Percentiles rank a stretch among this genome's conserved stretches.
Evolutionary conservation across 2,797 vertebrate species (phyloP).

Genomic region (Dromococcyx pavoninus): DNA sequence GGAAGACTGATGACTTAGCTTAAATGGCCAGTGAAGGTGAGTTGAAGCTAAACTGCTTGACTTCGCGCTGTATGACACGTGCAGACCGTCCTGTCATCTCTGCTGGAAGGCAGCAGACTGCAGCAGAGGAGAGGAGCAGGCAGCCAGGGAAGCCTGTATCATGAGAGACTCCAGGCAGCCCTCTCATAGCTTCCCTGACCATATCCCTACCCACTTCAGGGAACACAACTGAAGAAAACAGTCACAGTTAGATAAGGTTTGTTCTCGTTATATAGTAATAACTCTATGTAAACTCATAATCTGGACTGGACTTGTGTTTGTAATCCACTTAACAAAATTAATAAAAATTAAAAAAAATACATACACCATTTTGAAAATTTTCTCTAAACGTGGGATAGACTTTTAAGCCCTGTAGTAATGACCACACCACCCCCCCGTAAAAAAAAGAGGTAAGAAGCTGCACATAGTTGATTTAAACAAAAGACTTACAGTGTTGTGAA

Average conservation of each 20-base stretch:
- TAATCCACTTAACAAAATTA: not conserved
- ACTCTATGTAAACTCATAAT: not conserved
- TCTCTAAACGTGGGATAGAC: not conserved
- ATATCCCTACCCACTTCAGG: not conserved
- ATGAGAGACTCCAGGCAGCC: not conserved
- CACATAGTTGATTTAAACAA: not conserved
- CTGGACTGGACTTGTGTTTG: not conserved
- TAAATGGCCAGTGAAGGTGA: not conserved
- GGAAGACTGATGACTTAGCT: not conserved
- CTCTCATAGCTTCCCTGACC: not conserved
- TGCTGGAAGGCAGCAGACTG: not conserved
- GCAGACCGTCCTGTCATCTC: not conserved
- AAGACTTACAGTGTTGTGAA: not conserved
- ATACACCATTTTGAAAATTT: not conserved
- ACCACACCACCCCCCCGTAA: fast-evolving
- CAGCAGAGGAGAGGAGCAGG: not conserved
- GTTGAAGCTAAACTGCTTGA: not conserved
- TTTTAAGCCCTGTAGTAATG: not conserved
- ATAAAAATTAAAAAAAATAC: not conserved
- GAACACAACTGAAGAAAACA: not conserved
- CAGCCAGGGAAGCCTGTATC: not conserved
- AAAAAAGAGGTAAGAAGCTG: not conserved
- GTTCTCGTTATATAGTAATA: not conserved
- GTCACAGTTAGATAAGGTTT: not conserved
- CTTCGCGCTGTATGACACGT: not conserved